A percentile compares a stretch with the other conserved stretches of the same genome.
Evolutionary conservation across 2,113 vertebrate species (phyloP).

Genomic region (Coracopsis vasa): DNA sequence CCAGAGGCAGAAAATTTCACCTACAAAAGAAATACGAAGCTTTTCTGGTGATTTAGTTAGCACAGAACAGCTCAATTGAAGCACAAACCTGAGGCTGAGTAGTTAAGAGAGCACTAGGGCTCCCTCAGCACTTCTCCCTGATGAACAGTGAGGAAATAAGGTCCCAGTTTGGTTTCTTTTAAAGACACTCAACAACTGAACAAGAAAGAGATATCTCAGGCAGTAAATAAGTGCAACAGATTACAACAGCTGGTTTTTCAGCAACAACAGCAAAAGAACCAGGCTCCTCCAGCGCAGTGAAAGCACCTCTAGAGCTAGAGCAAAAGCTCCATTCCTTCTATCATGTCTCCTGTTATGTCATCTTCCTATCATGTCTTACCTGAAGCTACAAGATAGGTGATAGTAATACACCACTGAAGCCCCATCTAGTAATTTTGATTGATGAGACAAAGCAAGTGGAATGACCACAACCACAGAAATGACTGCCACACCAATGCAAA

Average conservation of each 20-base stretch:
- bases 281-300: neutral
- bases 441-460: neutral
- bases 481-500: neutral
- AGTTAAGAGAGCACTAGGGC: neutral
- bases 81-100: neutral
- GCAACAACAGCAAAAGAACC: neutral
- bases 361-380: neutral
- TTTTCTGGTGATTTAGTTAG: neutral
- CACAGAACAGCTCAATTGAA: neutral
- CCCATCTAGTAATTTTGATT: neutral
- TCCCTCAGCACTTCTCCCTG: neutral
- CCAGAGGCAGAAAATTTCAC: neutral
- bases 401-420: neutral
- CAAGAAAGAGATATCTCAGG: neutral
- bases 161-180: neutral
- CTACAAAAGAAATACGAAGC: neutral
- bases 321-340: neutral
- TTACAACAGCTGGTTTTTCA: neutral
- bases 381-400: neutral
- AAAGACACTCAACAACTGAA: neutral
- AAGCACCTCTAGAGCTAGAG: neutral
- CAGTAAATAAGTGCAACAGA: neutral
- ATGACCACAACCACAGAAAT: neutral
- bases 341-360: neutral
- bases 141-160: neutral